phyloP scores from a whole-genome alignment of 1,140 invertebrate genomes.

The Calliphora vicina region DNA sequence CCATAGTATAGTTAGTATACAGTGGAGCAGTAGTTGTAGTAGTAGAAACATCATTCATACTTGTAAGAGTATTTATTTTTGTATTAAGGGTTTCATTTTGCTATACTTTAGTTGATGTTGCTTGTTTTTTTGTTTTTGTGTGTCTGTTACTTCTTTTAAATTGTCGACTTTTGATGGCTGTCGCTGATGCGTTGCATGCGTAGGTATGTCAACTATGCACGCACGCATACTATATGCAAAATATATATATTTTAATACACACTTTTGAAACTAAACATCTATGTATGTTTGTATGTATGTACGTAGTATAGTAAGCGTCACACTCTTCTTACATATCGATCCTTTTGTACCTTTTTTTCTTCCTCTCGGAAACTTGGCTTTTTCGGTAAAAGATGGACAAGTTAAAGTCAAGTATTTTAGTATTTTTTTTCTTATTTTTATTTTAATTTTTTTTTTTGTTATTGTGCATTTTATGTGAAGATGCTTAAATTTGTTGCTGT shows the following conservation, averaged over 20 bases:
- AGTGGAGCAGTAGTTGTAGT: neutral
- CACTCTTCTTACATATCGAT: neutral
- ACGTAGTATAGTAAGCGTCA: too few species aligned
- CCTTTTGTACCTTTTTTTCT: neutral
- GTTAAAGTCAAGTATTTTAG: constrained; percentile 28
- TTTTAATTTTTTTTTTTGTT: neutral
- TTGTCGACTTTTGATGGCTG: constrained; percentile 27
- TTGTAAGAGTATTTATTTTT: neutral
- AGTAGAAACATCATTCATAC: constrained; percentile 28
- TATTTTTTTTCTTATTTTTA: neutral
- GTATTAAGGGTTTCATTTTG: neutral
- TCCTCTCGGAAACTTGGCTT: neutral
- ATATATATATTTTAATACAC: neutral
- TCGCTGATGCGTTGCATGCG: constrained; percentile 51
- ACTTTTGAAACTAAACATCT: neutral
- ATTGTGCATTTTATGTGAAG: neutral
- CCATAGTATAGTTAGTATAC: neutral
- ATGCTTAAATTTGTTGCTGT: neutral
- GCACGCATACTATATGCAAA: constrained; percentile 49
- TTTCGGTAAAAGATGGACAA: constrained; percentile 1
- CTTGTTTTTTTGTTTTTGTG: neutral
- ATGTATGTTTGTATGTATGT: too few species aligned
- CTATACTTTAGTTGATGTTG: neutral
- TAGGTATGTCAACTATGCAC: constrained; percentile 61
- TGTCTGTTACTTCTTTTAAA: constrained; percentile 1